Conservation (phyloP, 1,140 invertebrate species). For the Solenopsis invicta region DNA sequence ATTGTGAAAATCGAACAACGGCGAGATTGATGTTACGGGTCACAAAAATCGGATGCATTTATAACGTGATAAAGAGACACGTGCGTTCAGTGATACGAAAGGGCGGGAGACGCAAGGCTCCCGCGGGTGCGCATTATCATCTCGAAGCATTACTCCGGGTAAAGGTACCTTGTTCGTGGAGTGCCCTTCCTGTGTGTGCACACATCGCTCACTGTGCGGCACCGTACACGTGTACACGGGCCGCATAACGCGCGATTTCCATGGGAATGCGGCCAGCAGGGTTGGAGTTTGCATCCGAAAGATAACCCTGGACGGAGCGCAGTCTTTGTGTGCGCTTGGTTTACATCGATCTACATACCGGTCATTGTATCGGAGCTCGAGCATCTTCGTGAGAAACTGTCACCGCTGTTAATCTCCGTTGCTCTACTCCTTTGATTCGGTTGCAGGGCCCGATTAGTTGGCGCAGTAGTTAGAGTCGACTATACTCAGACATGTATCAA, state of each 20-base stretch:
- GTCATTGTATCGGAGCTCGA: constrained; percentile 37
- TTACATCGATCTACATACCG: constrained; percentile 2
- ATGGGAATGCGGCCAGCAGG: constrained; percentile 73
- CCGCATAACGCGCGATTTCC: constrained; percentile 78
- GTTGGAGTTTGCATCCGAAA: constrained; percentile 75
- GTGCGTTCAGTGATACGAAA: constrained; percentile 33
- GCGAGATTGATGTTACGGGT: neutral
- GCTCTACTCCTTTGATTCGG: constrained; percentile 2
- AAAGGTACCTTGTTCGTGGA: constrained; percentile 69
- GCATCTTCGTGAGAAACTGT: constrained; percentile 59
- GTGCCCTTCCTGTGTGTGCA: constrained; percentile 50
- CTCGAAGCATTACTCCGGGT: constrained; percentile 65
- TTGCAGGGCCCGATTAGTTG: neutral
- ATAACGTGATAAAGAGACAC: constrained; percentile 34
- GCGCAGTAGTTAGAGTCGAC: neutral
- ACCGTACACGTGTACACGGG: constrained; percentile 70
- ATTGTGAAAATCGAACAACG: constrained; percentile 18
- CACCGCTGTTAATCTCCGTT: constrained; percentile 18
- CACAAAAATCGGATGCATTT: constrained; percentile 39
- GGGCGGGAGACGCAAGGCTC: constrained; percentile 74
- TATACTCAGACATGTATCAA: constrained; percentile 1
- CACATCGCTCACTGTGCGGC: constrained; percentile 49
- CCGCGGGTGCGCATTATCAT: constrained; percentile 78
- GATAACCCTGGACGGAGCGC: constrained; percentile 71
- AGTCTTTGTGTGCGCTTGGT: constrained; percentile 26